Base-by-base conservation (phyloP, 1,140 invertebrate genomes). In the Dendroctonus valens region DNA sequence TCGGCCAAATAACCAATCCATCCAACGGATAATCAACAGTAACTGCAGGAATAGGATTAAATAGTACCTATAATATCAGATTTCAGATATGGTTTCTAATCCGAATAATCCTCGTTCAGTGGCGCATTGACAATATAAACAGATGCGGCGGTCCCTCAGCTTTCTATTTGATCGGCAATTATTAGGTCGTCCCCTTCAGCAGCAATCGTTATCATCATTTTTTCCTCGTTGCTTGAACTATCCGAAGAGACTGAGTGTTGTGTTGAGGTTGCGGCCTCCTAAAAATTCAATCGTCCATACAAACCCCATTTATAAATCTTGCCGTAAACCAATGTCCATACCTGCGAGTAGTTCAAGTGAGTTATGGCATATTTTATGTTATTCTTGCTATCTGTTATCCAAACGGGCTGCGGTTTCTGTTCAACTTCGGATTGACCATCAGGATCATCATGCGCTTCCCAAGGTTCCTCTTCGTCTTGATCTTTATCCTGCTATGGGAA, bases 201-300 rank as follows among this genome's bases (percentile, higher is more conserved):
- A 5, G 76, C 73, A 67, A 85, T 79, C 11, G 84, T 81, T 53
- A 89, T 88, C 79, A 89, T 87, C 75, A 88, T 88, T 75, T 88
- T 87, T 63, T 87, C 86, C 73, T 86, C 86, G 39, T 81, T 83
- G 63, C 83, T 86, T 39, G 83, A 86, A 70, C 82, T 83, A 59
- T 85, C 84, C 6, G 83, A 84, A 0, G 84, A 85, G 4, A 82
- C 83, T 69, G 84, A 83, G 67, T 85, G 83, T 68, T 85, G 83
- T n/a, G 80, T 87, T 58, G 79, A 87, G 69, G 79, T 86, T 71
- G 79, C 85, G 75, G 80, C 86, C 81, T 83, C 81, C 84, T 83
- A 49, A 70, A 80, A 73, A 71, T 71, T 71, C 59, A 60, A 58
- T 41, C 53, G 11, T 37, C 8, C 26, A 55, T 11, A 9, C 44